phyloP scores from a whole-genome alignment of 2,113 vertebrate species.

The Lamprotornis superbus region DNA sequence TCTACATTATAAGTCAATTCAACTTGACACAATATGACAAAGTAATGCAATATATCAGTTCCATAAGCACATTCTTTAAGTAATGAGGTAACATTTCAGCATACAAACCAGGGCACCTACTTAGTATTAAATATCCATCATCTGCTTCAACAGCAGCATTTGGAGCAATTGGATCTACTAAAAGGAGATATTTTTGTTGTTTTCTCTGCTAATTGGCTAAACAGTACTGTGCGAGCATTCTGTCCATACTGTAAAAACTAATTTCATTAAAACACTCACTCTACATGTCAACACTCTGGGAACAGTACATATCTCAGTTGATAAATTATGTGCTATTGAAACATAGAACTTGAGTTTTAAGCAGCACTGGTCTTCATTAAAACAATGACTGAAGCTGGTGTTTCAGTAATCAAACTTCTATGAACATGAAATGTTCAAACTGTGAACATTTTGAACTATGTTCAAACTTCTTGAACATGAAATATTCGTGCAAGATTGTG shows the following conservation, averaged over 20 bases:
- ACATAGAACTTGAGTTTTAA: background rate
- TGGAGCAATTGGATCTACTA: background rate
- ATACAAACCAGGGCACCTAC: background rate
- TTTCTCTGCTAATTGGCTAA: background rate
- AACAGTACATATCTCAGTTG: background rate
- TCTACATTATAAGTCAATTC: background rate
- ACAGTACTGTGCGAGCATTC: background rate
- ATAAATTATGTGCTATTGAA: background rate
- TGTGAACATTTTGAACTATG: too few relatives aligned
- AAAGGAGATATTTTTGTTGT: background rate
- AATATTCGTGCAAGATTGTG: accelerated
- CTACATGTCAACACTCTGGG: background rate
- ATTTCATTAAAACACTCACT: background rate
- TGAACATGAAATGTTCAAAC: background rate
- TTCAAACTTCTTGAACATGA: background rate
- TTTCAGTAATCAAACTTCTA: background rate
- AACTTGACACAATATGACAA: background rate
- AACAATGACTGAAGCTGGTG: background rate
- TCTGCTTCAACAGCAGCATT: background rate
- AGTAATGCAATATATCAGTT: background rate
- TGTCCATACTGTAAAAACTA: background rate
- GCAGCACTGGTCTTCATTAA: background rate
- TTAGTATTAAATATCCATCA: background rate
- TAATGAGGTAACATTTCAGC: background rate
- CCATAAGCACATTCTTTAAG: background rate